These are phyloP conservation scores for Clinocottus analis DNA, from an alignment of 2,113 vertebrate species.

Conservation along the genomic window DNA sequence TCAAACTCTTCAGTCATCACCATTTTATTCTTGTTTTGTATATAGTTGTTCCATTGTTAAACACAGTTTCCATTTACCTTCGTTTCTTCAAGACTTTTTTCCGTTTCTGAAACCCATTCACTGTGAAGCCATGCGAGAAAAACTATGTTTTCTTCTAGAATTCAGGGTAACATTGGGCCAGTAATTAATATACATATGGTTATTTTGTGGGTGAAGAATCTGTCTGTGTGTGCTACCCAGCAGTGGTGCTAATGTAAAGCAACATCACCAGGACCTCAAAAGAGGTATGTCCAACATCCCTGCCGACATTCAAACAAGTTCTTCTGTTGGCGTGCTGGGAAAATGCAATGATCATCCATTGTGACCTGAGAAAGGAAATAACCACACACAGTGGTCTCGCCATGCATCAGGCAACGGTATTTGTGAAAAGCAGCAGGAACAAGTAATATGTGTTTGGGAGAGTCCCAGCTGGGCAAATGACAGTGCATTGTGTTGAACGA, in stretches of 20 bases:
- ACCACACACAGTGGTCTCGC: background rate
- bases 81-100: background rate
- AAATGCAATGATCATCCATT: constrained; percentile 54
- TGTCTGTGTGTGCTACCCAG: background rate
- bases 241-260: constrained; percentile 15
- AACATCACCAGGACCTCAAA: constrained; percentile 25
- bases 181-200: background rate
- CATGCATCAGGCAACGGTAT: constrained; percentile 8
- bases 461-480: constrained; percentile 57
- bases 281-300: constrained; percentile 32
- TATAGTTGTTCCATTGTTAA: background rate
- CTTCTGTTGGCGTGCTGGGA: constrained; percentile 42
- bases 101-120: background rate
- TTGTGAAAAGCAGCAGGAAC: constrained; percentile 52
- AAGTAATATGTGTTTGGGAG: constrained; percentile 44
- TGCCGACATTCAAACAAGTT: constrained; percentile 34
- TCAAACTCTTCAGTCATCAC: background rate
- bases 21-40: background rate
- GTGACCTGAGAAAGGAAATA: constrained; percentile 33
- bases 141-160: background rate
- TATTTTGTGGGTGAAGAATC: background rate
- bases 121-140: background rate
- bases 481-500: constrained; percentile 51
- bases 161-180: background rate
- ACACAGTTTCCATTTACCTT: background rate